These are phyloP conservation scores for Drosophila hawaiiensis DNA, from an alignment of 2,888 invertebrate genomes.

Conservation along the genomic window DNA sequence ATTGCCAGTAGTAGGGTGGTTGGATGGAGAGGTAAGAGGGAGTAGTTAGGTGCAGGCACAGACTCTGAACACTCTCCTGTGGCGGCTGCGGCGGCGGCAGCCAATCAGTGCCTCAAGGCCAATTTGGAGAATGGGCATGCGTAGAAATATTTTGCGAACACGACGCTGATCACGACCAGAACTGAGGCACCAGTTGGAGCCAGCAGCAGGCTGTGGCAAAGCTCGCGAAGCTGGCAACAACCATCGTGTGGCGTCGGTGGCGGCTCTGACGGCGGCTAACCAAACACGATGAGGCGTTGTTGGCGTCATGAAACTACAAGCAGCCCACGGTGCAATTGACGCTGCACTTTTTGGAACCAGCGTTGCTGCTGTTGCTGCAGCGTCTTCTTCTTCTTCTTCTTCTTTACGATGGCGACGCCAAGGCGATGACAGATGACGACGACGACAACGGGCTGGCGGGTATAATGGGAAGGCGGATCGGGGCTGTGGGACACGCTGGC, in stretches of 20 bases:
- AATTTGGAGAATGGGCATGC: slow-evolving; percentile 72
- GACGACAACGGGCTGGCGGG: slow-evolving; percentile 25
- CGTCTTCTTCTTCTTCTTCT: not conserved
- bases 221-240: slow-evolving; percentile 23
- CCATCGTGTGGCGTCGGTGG: slow-evolving; percentile 74
- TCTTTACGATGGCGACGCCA: slow-evolving; percentile 65
- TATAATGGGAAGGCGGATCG: not conserved
- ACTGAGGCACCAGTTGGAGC: slow-evolving; percentile 9
- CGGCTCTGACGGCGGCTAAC: slow-evolving; percentile 82
- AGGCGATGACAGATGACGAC: slow-evolving; percentile 63
- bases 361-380: not conserved
- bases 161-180: slow-evolving; percentile 64
- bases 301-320: slow-evolving; percentile 83
- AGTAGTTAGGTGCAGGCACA: slow-evolving; percentile 11
- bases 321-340: slow-evolving; percentile 72
- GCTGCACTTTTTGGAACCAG: slow-evolving; percentile 34
- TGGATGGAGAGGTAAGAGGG: not conserved
- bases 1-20: not conserved
- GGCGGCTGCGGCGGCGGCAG: slow-evolving; percentile 53
- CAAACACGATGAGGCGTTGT: slow-evolving; percentile 84
- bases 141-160: slow-evolving; percentile 70
- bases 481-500: slow-evolving; percentile 64
- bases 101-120: slow-evolving; percentile 81
- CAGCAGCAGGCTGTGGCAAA: slow-evolving; percentile 11
- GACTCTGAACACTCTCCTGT: slow-evolving; percentile 9